Conservation (phyloP, 2,888 invertebrate genomes). For the Oxytorus armatus region DNA sequence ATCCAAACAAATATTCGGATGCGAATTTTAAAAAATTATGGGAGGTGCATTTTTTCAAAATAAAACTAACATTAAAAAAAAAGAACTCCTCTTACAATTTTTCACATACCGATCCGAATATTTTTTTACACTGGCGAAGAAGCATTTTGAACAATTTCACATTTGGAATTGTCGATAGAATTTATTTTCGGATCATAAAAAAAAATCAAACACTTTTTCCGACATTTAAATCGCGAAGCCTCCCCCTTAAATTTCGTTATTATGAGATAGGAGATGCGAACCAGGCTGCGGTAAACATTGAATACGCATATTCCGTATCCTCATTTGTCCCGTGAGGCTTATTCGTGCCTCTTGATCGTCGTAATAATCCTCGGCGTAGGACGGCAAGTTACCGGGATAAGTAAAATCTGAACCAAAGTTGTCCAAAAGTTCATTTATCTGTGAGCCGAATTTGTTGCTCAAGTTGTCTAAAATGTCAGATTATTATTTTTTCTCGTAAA, state of each 20-base stretch:
- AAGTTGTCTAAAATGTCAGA: slow-evolving; percentile 87
- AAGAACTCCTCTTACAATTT: no score
- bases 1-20: no score
- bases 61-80: no score
- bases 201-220: no score
- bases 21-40: no score
- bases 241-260: neutral
- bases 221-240: no score
- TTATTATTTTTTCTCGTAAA: neutral
- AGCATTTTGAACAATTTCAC: no score
- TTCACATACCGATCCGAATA: no score
- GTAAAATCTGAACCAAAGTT: slow-evolving; percentile 89
- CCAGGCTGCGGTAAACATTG: slow-evolving; percentile 94
- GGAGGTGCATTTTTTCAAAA: no score
- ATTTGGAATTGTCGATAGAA: no score
- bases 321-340: slow-evolving; percentile 72
- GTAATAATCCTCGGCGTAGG: slow-evolving; percentile 90
- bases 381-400: slow-evolving; percentile 89
- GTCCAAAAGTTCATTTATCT: slow-evolving; percentile 90
- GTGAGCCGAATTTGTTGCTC: slow-evolving; percentile 89
- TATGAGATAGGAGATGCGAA: slow-evolving; percentile 72
- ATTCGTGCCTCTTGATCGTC: slow-evolving; percentile 87
- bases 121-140: no score
- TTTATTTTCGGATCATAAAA: no score
- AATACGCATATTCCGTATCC: slow-evolving; percentile 68